These are phyloP conservation scores for Cecropterus lyciades DNA, from an alignment of 1,140 invertebrate genomes.

Conservation along the genomic window DNA sequence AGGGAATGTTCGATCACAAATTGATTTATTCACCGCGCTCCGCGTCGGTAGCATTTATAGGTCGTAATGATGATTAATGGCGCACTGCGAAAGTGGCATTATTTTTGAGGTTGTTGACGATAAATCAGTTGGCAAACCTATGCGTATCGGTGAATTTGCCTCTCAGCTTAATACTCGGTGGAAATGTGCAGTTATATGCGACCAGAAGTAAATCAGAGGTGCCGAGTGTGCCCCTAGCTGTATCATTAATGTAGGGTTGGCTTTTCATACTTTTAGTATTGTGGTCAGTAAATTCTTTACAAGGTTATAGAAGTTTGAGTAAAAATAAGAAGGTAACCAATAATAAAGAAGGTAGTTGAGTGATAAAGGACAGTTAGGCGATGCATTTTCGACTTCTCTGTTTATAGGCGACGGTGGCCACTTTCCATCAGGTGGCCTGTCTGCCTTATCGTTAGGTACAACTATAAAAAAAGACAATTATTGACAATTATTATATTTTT, in stretches of 20 bases:
- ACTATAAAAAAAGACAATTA: too few species aligned
- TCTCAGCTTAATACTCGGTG: constrained; percentile 17
- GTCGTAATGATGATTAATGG: constrained; percentile 49
- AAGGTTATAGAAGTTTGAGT: too few species aligned
- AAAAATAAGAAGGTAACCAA: too few species aligned
- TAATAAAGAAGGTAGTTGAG: too few species aligned
- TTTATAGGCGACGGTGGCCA: too few species aligned
- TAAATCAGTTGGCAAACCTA: constrained; percentile 40
- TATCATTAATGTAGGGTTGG: background rate
- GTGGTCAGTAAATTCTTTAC: too few species aligned
- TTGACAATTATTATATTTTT: too few species aligned
- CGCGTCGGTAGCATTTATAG: constrained; percentile 26
- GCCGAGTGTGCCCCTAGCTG: background rate
- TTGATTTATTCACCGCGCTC: constrained; percentile 31
- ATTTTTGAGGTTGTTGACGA: constrained; percentile 26
- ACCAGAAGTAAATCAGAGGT: background rate
- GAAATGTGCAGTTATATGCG: background rate
- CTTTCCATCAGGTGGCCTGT: too few species aligned
- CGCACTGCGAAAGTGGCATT: constrained; percentile 14
- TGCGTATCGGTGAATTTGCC: constrained; percentile 34
- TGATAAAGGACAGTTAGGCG: too few species aligned
- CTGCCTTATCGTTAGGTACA: too few species aligned
- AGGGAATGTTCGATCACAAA: constrained; percentile 29
- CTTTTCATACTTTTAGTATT: background rate
- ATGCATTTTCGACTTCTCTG: too few species aligned